A percentile compares a stretch with the other conserved stretches of the same genome.
Evolutionary conservation across 2,888 invertebrate genomes (phyloP).

Genomic region (Heliconius ismenius): DNA sequence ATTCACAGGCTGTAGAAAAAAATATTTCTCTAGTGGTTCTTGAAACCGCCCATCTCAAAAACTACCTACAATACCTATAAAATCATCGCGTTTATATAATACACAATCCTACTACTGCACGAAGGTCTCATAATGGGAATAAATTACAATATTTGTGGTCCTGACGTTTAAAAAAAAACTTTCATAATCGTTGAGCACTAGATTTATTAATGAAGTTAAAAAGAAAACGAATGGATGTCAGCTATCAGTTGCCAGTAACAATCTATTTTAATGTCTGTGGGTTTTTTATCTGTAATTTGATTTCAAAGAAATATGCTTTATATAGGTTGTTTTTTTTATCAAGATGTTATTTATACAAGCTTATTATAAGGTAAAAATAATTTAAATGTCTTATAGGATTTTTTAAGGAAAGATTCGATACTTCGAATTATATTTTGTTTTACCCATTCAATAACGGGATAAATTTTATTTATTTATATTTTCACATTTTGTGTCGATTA

Average conservation of each 20-base stretch:
- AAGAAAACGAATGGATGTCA: background rate
- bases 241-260: background rate
- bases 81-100: background rate
- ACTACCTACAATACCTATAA: too few species aligned
- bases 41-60: too few species aligned
- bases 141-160: slow-evolving; percentile 3
- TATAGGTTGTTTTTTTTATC: background rate
- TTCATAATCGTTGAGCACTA: background rate
- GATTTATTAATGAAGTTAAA: background rate
- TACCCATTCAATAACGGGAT: too few species aligned
- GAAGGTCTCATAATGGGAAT: background rate
- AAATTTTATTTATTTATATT: background rate
- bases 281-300: background rate
- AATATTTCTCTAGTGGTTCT: too few species aligned
- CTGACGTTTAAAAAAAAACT: background rate
- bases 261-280: background rate
- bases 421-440: too few species aligned
- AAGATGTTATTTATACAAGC: background rate
- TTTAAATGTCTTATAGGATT: background rate
- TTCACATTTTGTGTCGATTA: too few species aligned
- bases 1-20: too few species aligned
- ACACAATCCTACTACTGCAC: background rate
- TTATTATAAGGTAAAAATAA: background rate
- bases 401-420: background rate
- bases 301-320: background rate